Percentiles rank a stretch among this genome's conserved stretches.
phyloP scores from a whole-genome alignment of 2,888 invertebrate genomes.

The Anoplius nigerrimus region DNA sequence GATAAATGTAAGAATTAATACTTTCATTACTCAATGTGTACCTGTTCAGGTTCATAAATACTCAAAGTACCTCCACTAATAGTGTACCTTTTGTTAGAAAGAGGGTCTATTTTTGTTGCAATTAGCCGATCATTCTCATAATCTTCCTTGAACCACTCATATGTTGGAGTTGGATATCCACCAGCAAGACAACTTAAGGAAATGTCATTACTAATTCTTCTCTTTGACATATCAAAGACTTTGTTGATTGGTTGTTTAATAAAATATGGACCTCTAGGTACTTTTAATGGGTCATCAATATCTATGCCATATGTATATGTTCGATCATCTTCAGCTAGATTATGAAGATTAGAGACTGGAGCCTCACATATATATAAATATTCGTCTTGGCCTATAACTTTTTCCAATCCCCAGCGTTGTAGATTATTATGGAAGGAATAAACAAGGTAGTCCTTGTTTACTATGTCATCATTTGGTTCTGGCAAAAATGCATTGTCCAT shows the following conservation, averaged over 20 bases:
- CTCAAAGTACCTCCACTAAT: constrained; percentile 94
- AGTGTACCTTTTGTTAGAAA: constrained; percentile 85
- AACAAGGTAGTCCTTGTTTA: constrained; percentile 84
- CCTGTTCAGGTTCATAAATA: constrained; percentile 88
- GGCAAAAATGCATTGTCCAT: constrained; percentile 90
- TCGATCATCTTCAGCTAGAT: constrained; percentile 84
- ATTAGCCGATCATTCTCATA: constrained; percentile 87
- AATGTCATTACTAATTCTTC: constrained; percentile 84
- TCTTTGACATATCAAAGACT: constrained; percentile 87
- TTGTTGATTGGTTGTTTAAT: constrained; percentile 89
- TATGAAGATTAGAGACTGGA: constrained; percentile 83
- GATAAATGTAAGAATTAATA: neutral
- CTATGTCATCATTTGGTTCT: constrained; percentile 76
- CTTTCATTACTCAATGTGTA: constrained; percentile 43
- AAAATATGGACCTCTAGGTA: constrained; percentile 93
- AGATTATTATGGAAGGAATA: constrained; percentile 80
- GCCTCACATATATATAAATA: constrained; percentile 93
- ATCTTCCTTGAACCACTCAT: constrained; percentile 93
- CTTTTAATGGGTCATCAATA: constrained; percentile 85
- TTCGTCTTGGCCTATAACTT: constrained; percentile 86
- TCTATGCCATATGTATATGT: constrained; percentile 91
- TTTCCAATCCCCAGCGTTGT: constrained; percentile 90
- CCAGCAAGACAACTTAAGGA: constrained; percentile 88
- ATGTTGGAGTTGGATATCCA: constrained; percentile 92
- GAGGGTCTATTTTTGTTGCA: constrained; percentile 86